These are phyloP conservation scores for Thalassaphorura encarpata DNA, from an alignment of 1,140 invertebrate genomes.

Conservation along the genomic window DNA sequence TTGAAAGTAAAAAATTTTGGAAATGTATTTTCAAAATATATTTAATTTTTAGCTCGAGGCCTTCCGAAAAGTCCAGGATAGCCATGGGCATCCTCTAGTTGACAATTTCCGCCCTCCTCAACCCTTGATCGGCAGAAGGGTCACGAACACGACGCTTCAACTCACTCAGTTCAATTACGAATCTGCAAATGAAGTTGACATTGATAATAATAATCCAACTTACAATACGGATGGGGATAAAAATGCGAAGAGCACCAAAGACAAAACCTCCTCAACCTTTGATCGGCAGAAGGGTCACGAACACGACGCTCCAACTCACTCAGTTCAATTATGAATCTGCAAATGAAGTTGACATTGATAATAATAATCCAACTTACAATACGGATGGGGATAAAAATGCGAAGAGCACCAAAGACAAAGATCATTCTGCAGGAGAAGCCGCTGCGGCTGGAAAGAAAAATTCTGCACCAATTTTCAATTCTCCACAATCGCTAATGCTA, in stretches of 20 bases:
- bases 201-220: too few species aligned
- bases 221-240: too few species aligned
- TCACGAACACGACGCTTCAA: conserved; percentile 10
- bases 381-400: too few species aligned
- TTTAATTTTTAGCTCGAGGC: conserved; percentile 23
- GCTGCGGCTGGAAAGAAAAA: too few species aligned
- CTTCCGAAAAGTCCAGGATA: conserved; percentile 32
- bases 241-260: too few species aligned
- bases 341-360: conserved; percentile 10
- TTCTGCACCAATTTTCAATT: too few species aligned
- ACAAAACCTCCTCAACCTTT: conserved; percentile 35
- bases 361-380: too few species aligned
- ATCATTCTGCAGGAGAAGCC: too few species aligned
- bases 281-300: conserved; percentile 28
- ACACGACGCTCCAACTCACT: background rate
- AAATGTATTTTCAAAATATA: background rate
- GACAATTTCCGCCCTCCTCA: conserved; percentile 38
- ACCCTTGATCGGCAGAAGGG: conserved; percentile 30
- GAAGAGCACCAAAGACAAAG: too few species aligned
- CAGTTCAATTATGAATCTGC: conserved; percentile 6
- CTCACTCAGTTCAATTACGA: background rate
- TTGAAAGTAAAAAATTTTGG: background rate
- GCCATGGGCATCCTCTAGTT: conserved; percentile 30
- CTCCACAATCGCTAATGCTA: too few species aligned
- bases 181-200: conserved; percentile 12